These are phyloP conservation scores for Copidosoma floridanum DNA, from an alignment of 1,140 invertebrate genomes.

Conservation along the genomic window DNA sequence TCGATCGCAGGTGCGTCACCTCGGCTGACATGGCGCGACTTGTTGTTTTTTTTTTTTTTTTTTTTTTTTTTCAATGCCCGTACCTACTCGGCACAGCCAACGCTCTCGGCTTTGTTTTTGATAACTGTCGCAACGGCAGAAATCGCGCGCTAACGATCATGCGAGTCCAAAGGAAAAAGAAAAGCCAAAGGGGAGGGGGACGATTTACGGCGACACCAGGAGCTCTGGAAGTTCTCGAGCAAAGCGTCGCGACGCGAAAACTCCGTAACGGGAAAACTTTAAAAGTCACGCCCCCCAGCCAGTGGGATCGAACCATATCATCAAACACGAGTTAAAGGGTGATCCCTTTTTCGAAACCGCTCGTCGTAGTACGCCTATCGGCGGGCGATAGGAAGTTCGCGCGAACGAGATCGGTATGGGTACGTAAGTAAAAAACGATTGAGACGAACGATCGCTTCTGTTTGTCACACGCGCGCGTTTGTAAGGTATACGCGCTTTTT, in stretches of 20 bases:
- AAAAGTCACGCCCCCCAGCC: conserved; percentile 7
- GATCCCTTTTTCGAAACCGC: background rate
- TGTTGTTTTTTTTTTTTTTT: no score
- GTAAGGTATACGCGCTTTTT: no score
- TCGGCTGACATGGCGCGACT: no score
- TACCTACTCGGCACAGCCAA: no score
- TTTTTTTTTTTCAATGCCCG: no score
- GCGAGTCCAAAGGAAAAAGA: no score
- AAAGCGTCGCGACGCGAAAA: background rate
- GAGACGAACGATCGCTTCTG: conserved; percentile 22
- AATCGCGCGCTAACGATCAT: no score
- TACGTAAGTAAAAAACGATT: conserved; percentile 25
- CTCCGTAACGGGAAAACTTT: background rate
- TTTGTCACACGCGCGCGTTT: no score
- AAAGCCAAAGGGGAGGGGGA: no score
- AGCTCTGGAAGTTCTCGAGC: background rate
- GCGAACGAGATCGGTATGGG: conserved; percentile 4
- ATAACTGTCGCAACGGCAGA: no score
- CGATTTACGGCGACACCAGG: background rate
- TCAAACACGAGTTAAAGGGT: conserved; percentile 13
- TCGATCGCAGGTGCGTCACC: no score
- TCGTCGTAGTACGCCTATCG: background rate
- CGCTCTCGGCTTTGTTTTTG: no score
- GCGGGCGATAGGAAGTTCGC: background rate
- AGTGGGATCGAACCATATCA: background rate